Percentiles rank a stretch among this genome's conserved stretches.
Conservation (phyloP, 2,888 invertebrate genomes). For the Amphipoea lucens region DNA sequence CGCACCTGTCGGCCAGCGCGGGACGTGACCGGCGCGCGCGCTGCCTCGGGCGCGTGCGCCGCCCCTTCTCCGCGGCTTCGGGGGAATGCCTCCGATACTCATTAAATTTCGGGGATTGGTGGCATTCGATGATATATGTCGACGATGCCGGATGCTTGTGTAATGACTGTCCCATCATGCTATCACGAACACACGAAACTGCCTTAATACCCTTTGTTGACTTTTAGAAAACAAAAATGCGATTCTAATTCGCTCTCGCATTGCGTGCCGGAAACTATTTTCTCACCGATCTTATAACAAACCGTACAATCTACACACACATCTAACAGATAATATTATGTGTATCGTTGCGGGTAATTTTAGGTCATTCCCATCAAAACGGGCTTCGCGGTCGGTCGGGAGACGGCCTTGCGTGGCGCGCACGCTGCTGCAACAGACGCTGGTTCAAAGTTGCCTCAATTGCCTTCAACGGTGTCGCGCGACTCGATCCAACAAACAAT, state of each 20-base stretch:
- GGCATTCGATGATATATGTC: conserved; percentile 84
- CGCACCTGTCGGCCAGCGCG: conserved; percentile 73
- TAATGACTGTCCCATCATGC: conserved; percentile 79
- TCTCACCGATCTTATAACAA: conserved; percentile 71
- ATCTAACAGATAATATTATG: conserved; percentile 74
- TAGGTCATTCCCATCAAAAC: conserved; percentile 84
- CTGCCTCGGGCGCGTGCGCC: conserved; percentile 77
- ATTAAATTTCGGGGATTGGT: conserved; percentile 86
- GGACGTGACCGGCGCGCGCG: conserved; percentile 75
- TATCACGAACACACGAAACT: conserved; percentile 69
- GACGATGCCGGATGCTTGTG: conserved; percentile 84
- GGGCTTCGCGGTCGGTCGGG: conserved; percentile 64
- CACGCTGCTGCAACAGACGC: conserved; percentile 61
- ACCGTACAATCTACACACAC: conserved; percentile 66
- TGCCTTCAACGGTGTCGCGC: conserved; percentile 72
- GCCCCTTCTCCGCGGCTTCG: conserved; percentile 70
- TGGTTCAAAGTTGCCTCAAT: conserved; percentile 74
- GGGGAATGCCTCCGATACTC: conserved; percentile 86
- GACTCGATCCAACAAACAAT: conserved; percentile 73
- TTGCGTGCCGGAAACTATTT: conserved; percentile 73
- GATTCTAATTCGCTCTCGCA: conserved; percentile 63
- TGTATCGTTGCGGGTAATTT: conserved; percentile 79
- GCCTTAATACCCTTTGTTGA: conserved; percentile 59
- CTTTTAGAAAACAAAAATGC: conserved; percentile 67
- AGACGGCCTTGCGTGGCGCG: conserved; percentile 76